Percentiles rank a stretch among this genome's conserved stretches.
Evolutionary conservation across 2,113 vertebrate species (phyloP).

Genomic region (Ptilorrhoa leucosticta): DNA sequence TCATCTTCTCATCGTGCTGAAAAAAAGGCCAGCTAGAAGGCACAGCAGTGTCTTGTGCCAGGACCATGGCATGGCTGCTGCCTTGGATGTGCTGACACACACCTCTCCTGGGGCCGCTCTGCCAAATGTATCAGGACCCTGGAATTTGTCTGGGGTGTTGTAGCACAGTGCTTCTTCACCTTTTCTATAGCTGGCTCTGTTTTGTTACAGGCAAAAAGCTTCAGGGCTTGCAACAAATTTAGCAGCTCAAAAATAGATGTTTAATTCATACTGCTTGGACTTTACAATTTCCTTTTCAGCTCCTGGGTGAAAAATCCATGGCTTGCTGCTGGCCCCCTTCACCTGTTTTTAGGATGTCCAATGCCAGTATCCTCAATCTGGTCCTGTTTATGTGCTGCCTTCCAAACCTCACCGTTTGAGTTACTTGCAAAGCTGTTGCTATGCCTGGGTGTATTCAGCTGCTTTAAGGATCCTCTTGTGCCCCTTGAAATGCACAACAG

Average conservation of each 20-base stretch:
- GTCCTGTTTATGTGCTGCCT: neutral
- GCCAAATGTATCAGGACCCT: neutral
- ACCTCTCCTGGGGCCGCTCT: neutral
- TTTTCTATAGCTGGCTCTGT: neutral
- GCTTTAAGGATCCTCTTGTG: neutral
- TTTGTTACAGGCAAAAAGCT: neutral
- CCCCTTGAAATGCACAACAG: slow-evolving; percentile 24
- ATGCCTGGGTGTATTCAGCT: neutral
- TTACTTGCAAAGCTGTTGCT: neutral
- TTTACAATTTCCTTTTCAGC: neutral
- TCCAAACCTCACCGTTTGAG: neutral
- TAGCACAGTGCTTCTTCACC: neutral
- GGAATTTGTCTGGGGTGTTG: neutral
- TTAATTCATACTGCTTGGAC: neutral
- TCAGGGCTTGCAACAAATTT: neutral
- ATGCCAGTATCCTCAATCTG: slow-evolving; percentile 39
- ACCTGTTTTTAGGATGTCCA: neutral
- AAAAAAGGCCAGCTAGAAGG: neutral
- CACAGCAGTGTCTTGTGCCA: neutral
- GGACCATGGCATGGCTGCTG: neutral
- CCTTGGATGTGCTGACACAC: neutral
- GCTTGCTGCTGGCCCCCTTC: neutral
- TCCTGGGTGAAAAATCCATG: neutral
- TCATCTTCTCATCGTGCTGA: neutral
- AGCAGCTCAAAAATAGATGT: neutral